Percentiles rank a stretch among this genome's conserved stretches.
phyloP scores from a whole-genome alignment of 37 sponge, comb jelly and placozoan genomes.

The Crambe crambe region DNA sequence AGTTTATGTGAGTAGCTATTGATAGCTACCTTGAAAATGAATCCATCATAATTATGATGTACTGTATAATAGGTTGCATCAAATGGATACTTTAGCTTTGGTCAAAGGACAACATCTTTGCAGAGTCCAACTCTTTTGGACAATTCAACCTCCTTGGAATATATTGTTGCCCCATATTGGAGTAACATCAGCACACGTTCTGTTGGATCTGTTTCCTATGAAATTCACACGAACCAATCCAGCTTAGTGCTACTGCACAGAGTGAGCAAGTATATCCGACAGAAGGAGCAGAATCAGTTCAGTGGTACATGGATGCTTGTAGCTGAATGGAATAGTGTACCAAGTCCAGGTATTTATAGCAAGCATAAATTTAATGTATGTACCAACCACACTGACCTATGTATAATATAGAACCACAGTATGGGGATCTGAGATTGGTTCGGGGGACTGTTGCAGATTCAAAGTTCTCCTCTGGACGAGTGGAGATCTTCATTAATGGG shows the following conservation, averaged over 20 bases:
- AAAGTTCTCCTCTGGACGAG: conserved; percentile 8
- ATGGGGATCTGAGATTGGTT: conserved; percentile 17
- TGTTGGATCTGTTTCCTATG: conserved; percentile 13
- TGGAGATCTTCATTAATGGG: conserved; percentile 27
- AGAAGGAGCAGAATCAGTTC: neutral
- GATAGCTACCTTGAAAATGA: neutral
- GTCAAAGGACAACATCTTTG: neutral
- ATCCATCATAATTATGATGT: neutral
- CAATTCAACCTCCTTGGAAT: neutral
- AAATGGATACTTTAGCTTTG: conserved; percentile 29
- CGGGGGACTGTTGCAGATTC: neutral
- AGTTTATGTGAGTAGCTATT: conserved; percentile 2
- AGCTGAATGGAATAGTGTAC: conserved; percentile 22
- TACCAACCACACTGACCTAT: neutral
- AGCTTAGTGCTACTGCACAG: neutral
- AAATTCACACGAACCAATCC: conserved; percentile 7
- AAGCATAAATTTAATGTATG: neutral
- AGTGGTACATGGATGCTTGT: conserved; percentile 19
- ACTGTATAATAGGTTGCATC: conserved; percentile 7
- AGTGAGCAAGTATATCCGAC: conserved; percentile 6
- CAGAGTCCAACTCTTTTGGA: neutral
- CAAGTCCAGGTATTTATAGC: conserved; percentile 2
- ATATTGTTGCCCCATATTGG: conserved; percentile 17
- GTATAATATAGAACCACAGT: neutral
- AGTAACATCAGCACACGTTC: conserved; percentile 1